Evolutionary conservation across 2,888 invertebrate genomes (phyloP).

Genomic region (Leptinotarsa rubiginosa): DNA sequence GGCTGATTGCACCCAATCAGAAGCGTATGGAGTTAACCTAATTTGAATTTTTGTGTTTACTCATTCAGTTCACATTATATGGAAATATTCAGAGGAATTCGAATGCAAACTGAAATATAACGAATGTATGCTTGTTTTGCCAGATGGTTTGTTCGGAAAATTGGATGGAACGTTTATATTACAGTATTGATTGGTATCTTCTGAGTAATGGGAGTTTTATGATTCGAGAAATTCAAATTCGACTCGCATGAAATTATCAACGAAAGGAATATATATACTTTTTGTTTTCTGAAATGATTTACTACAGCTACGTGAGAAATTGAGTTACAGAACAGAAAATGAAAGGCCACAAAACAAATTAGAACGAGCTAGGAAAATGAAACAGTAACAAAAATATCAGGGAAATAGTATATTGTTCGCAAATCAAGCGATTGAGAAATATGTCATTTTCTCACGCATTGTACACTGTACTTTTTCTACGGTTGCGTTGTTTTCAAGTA

Average conservation of each 20-base stretch:
- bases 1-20: slow-evolving; percentile 27
- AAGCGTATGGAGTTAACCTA: slow-evolving; percentile 24
- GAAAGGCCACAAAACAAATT: too few relatives aligned
- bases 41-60: slow-evolving; percentile 18
- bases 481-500: too few relatives aligned
- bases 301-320: too few relatives aligned
- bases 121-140: slow-evolving; percentile 9
- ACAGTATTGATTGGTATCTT: neutral
- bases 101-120: slow-evolving; percentile 4
- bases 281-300: too few relatives aligned
- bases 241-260: neutral
- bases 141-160: slow-evolving; percentile 1
- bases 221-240: neutral
- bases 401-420: too few relatives aligned
- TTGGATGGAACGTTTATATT: neutral
- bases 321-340: too few relatives aligned
- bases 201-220: neutral
- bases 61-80: slow-evolving; percentile 17
- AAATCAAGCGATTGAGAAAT: too few relatives aligned
- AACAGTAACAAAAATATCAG: too few relatives aligned
- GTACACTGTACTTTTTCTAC: too few relatives aligned
- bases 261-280: too few relatives aligned
- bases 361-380: too few relatives aligned
- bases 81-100: slow-evolving; percentile 12
- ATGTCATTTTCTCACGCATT: too few relatives aligned